Evolutionary conservation across 2,888 invertebrate species (phyloP).

Genomic region (Malthinus flaveolus): DNA sequence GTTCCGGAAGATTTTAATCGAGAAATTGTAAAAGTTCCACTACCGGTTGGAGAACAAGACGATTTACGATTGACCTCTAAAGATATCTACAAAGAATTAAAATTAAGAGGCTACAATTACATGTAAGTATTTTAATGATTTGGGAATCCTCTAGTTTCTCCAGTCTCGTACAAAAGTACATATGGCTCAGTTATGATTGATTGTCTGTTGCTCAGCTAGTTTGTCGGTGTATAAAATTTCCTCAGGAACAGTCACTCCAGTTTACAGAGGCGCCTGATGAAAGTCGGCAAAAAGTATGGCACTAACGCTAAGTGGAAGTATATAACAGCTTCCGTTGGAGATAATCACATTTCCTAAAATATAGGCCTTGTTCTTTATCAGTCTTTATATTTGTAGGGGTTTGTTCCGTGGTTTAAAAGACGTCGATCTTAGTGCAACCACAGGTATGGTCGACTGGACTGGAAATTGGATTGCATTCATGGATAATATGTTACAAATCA

Average conservation of each 20-base stretch:
- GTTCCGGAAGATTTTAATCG: not conserved
- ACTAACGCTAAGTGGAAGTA: no score
- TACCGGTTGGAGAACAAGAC: not conserved
- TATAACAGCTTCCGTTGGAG: not conserved
- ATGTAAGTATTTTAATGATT: conserved; percentile 32
- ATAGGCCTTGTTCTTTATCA: no score
- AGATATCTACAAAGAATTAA: conserved; percentile 59
- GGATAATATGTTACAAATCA: conserved; percentile 86
- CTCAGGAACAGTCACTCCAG: no score
- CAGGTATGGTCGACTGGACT: conserved; percentile 67
- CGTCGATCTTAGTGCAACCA: conserved; percentile 44
- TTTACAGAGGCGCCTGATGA: no score
- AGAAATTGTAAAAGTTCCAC: not conserved
- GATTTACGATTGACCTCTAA: not conserved
- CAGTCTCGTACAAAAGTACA: no score
- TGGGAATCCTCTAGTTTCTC: no score
- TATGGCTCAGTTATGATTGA: not conserved
- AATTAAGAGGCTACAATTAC: conserved; percentile 68
- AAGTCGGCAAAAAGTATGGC: no score
- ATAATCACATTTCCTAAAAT: not conserved
- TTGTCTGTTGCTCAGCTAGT: not conserved
- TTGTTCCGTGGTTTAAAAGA: conserved; percentile 36
- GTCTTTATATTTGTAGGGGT: conserved; percentile 32
- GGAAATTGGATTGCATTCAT: conserved; percentile 88
- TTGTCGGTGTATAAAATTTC: no score